Conservation (phyloP, 2,113 vertebrate genomes). For the Pagrus major region DNA sequence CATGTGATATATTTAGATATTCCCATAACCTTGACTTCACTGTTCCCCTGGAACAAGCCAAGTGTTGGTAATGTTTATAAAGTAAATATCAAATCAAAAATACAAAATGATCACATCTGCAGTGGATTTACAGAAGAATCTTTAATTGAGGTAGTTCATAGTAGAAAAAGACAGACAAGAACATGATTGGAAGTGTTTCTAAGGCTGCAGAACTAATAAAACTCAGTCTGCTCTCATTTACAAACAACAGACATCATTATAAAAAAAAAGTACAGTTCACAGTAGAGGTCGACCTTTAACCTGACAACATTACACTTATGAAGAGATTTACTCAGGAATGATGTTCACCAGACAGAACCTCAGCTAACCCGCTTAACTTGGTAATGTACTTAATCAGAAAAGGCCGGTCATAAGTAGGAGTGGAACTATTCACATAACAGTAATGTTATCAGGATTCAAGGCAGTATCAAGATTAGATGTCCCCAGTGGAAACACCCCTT, state of each 20-base stretch:
- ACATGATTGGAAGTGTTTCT: constrained; percentile 58
- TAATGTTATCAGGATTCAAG: not conserved
- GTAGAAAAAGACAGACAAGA: constrained; percentile 50
- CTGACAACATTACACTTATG: not conserved
- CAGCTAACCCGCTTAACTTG: not conserved
- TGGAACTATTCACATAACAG: not conserved
- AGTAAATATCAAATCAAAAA: not conserved
- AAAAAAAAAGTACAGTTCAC: constrained; percentile 17
- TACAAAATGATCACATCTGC: not conserved
- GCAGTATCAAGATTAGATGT: not conserved
- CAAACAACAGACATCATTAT: constrained; percentile 25
- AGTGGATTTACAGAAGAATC: constrained; percentile 27
- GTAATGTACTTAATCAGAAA: not conserved
- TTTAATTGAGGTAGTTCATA: constrained; percentile 86
- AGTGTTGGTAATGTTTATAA: not conserved
- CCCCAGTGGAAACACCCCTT: not conserved
- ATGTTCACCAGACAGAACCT: not conserved
- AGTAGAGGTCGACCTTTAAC: not conserved
- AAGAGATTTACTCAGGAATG: not conserved
- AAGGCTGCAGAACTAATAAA: constrained; percentile 78
- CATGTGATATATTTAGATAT: too few species aligned
- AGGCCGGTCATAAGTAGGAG: not conserved
- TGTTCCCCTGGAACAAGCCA: not conserved
- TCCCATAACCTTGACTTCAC: not conserved
- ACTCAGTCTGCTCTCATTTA: constrained; percentile 70